Evolutionary conservation across 2,888 invertebrate species (phyloP).

Genomic region (Drosophila barbarae): DNA sequence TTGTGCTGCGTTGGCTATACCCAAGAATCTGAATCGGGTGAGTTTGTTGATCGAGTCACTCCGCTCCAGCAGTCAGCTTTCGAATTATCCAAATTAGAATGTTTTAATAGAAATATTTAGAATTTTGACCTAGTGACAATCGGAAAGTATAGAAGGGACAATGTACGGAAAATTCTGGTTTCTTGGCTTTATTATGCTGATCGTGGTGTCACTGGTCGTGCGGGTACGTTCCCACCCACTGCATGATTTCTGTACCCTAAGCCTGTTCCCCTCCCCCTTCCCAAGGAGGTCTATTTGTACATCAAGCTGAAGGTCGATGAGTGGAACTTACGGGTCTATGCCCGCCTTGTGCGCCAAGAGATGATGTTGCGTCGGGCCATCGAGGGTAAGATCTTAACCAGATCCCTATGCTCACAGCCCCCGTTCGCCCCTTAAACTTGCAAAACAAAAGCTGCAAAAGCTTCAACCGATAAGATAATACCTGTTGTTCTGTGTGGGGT

Average conservation of each 20-base stretch:
- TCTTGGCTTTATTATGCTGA: constrained; percentile 53
- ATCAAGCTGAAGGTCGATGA: constrained; percentile 53
- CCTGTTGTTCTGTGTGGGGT: constrained; percentile 16
- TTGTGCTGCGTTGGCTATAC: constrained; percentile 30
- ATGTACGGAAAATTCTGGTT: constrained; percentile 62
- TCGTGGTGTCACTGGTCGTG: constrained; percentile 46
- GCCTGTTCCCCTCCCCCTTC: background rate
- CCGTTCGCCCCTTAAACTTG: background rate
- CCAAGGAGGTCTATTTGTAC: constrained; percentile 61
- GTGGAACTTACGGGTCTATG: constrained; percentile 52
- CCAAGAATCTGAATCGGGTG: constrained; percentile 41
- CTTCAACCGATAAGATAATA: constrained; percentile 56
- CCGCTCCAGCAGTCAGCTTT: constrained; percentile 8
- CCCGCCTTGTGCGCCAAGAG: constrained; percentile 55
- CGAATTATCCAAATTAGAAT: constrained; percentile 1
- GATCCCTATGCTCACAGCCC: background rate
- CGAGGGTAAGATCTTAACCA: constrained; percentile 58
- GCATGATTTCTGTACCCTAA: background rate
- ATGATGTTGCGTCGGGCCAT: constrained; percentile 58
- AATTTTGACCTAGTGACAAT: background rate
- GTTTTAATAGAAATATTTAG: constrained; percentile 17
- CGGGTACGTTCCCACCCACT: constrained; percentile 51
- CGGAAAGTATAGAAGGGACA: constrained; percentile 2
- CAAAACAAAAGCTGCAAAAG: constrained; percentile 34
- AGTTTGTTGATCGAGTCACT: constrained; percentile 45